Percentiles rank a stretch among this genome's conserved stretches.
phyloP scores from a whole-genome alignment of 2,797 vertebrate genomes.

The Sebastes ruberrimus region DNA sequence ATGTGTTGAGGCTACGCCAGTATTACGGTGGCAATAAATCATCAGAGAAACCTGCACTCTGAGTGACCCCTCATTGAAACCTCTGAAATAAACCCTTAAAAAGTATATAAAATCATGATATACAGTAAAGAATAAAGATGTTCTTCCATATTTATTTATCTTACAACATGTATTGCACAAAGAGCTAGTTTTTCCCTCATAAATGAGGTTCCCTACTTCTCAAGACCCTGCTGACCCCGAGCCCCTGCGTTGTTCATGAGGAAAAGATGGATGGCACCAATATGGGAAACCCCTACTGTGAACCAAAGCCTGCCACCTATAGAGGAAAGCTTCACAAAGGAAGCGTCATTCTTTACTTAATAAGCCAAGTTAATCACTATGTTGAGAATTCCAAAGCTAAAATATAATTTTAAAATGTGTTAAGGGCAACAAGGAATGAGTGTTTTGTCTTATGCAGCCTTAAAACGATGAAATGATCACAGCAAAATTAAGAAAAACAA shows the following conservation, averaged over 20 bases:
- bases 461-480: background rate
- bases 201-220: background rate
- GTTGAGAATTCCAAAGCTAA: background rate
- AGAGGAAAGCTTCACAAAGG: background rate
- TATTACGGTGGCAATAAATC: background rate
- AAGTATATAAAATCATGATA: background rate
- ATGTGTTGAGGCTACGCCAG: background rate
- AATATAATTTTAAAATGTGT: background rate
- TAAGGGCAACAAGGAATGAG: background rate
- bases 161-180: background rate
- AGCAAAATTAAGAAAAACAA: no score
- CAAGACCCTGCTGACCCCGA: background rate
- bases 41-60: background rate
- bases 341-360: background rate
- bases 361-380: background rate
- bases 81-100: background rate
- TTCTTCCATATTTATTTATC: background rate
- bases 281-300: background rate
- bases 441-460: background rate
- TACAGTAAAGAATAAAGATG: background rate
- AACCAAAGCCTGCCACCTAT: background rate
- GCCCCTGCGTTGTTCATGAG: background rate
- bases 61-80: background rate
- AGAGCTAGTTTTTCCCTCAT: background rate
- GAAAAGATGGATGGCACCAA: background rate